Base-by-base conservation (phyloP, 2,113 vertebrate genomes). In the Nibea coibor region DNA sequence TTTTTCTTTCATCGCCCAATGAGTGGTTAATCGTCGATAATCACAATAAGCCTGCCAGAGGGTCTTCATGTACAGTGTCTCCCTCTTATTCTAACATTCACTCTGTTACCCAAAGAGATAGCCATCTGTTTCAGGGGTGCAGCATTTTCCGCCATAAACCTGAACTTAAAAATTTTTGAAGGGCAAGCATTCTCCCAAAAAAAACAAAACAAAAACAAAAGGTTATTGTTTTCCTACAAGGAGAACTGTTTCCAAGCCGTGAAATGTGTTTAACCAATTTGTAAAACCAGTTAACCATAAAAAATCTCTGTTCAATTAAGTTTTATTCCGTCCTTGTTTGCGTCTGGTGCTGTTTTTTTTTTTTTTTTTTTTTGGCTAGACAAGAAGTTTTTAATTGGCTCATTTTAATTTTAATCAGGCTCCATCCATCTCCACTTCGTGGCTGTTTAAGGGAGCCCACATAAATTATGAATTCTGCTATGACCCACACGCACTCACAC, bases 11-110 rank as follows among this genome's bases (percentile, higher is more conserved):
- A 70, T 47, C 28, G 20, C 26, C 80, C 78, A 91, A 75, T 82
- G 83, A 92, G 81, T 77, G 50, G 73, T 80, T 89, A 85, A 93
- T 91, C 53, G 56, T 86, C 66, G 54, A 91, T 90, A 87, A 93
- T 91, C 90, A 80, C 76, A 81, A 76, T 22, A 68, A 72, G 61
- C 14, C 19, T 48, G 83, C 91, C 78, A 19, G 2, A 26, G 61
- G 87, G 65, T 20, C 58, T 10, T 58, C 61, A 11, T 70, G 47
- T 70, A 47, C 80, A n/a, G 39, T 15, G 26, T 68, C 56, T 56
- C 51, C 39, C 22, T 66, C 15, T 3, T 61, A 24, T 50, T 61
- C 64, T 73, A 77, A 82, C 39, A 8, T 82, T 88, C 54, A 26
- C 45, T 50, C 39, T 10, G 56, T 58, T 89, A 83, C 75, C 56